Base-by-base conservation (phyloP, 1,140 invertebrate species). In the Spodoptera frugiperda region DNA sequence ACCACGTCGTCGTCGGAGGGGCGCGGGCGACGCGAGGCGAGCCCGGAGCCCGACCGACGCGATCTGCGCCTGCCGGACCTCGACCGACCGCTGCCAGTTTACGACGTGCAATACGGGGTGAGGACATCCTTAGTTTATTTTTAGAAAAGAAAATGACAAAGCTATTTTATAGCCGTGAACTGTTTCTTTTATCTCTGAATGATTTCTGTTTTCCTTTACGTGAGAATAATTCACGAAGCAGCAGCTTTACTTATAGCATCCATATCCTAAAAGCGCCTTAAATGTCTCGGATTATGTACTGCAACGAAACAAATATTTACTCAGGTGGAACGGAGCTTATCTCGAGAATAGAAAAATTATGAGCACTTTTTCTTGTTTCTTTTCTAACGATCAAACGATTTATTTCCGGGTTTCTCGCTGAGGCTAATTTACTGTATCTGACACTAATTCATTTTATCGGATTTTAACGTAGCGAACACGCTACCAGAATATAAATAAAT, bases 71-170 rank as follows among this genome's bases (percentile, higher is more conserved):
- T 93, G 19, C 91, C 93, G 5, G 93, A 94, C 67, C 87, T 94
- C 11, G 93, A 94, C 65, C 84, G 88, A 44, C 90, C 90, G n/a
- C 76, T 94, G 46, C 94, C 94, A 0, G 91, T 94, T 46, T 95
- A 95, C 85, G 95, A 95, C 74, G 93, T 95, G 73, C 95, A 94
- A 83, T 95, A 95, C 85, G 95, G 95, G 89, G 95, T 96, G 87
- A 71, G 78, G n/a, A 53, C 6, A 39, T 6, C 8, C 0, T 39
- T 2, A 25, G 3, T 25, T 25, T 25, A 3, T 3, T 25, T 25
- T 9, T 4, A 39, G 0, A 39, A 39, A 39, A 39, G 1, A 39
- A 25, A 25, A 25, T 25, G 5, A 25, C 25, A 25, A 4, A 25
- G 5, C 2, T 25, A 25, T 25, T 39, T 39, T 39, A 39, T 9